Evolutionary conservation across 2,888 invertebrate genomes (phyloP).

Genomic region (Agrypnus murinus): DNA sequence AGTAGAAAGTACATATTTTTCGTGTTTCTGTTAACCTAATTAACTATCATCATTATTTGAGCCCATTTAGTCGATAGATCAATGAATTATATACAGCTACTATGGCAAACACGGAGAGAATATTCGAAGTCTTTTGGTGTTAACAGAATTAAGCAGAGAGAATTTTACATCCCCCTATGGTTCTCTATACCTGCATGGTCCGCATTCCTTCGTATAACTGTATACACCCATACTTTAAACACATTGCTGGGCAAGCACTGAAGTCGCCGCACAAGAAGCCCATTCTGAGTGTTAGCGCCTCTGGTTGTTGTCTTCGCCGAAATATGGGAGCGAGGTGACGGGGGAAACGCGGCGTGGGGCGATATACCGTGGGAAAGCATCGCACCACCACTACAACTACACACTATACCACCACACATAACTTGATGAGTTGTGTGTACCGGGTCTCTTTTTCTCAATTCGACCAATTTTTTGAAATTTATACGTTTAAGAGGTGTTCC

Average conservation of each 20-base stretch:
- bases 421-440: conserved; percentile 68
- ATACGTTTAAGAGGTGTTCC: not conserved
- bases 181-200: conserved; percentile 32
- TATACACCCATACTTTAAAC: conserved; percentile 44
- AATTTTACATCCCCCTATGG: conserved; percentile 12
- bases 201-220: conserved; percentile 46
- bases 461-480: conserved; percentile 38
- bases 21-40: too few relatives aligned
- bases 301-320: conserved; percentile 63
- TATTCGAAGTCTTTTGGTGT: too few relatives aligned
- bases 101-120: too few relatives aligned
- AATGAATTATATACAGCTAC: too few relatives aligned
- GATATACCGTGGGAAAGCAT: conserved; percentile 68
- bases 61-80: too few relatives aligned
- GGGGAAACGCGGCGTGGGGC: conserved; percentile 56
- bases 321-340: conserved; percentile 42
- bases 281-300: conserved; percentile 63
- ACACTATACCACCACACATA: conserved; percentile 59
- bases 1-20: too few relatives aligned
- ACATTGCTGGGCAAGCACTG: conserved; percentile 33
- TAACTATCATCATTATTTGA: too few relatives aligned
- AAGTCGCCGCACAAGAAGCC: conserved; percentile 58
- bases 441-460: conserved; percentile 50
- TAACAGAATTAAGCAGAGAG: too few relatives aligned
- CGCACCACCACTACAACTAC: conserved; percentile 60